Base-by-base conservation (phyloP, 2,797 vertebrate species). In the Cyclopterus lumpus region DNA sequence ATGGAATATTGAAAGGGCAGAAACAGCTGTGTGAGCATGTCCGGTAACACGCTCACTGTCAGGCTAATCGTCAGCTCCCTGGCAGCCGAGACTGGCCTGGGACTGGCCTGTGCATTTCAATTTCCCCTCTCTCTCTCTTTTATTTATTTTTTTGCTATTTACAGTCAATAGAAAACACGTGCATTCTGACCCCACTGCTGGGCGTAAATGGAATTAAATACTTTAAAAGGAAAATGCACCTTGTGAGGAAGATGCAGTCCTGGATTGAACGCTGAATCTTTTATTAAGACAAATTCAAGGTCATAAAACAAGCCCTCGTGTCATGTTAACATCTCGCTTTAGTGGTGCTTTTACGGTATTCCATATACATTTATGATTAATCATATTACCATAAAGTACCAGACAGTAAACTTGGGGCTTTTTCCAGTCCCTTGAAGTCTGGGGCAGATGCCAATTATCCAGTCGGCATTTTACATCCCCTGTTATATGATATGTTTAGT, bases 21-120 rank as follows among this genome's bases (percentile, higher is more conserved):
- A 88, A 87, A 83, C 34, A 64, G 84, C 83, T 83, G 75, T 0
- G 84, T 81, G 70, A 60, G 82, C 88, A 77, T 75, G 26, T 80
- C 38, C 30, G 30, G 32, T 20, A 36, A 76, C 48, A 20, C 71
- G 59, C 55, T 69, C 69, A 51, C 68, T 73, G 75, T 69, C 79
- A 74, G 70, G 34, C 24, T 64, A 57, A 61, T 71, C 73, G 53
- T 20, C 79, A 59, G 66, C 64, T 62, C 28, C 58, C 53, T 15
- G 62, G 60, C 30, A 67, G 46, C 22, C 14, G 1, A 82, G 46
- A 51, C 42, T 61, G 67, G 49, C 64, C 53, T 12, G 28, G 38
- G 57, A 64, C 38, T 34, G 58, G 48, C 32, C 20, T 12, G 57
- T 65, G n/a, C 20, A 26, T 77, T 72, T 70, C 36, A 49, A 8